Percentiles rank a stretch among this genome's conserved stretches.
These are phyloP conservation scores for Solenodon paradoxus DNA, from an alignment of 2,113 vertebrate species.

Conservation along the genomic window DNA sequence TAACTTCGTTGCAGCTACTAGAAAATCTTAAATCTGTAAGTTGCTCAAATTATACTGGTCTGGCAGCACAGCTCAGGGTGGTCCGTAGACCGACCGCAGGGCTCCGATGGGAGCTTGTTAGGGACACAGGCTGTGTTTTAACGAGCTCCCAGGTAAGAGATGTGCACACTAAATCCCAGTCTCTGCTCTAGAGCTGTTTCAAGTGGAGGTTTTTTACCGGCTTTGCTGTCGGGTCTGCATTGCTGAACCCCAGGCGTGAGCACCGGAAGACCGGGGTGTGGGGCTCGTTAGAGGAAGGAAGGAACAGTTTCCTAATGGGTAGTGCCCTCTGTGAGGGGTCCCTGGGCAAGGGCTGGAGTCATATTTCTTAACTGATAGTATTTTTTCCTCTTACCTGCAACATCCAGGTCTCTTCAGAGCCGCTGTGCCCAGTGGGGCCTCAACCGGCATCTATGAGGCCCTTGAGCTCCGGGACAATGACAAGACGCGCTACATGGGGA, in stretches of 20 bases:
- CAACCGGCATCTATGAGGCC: slow-evolving; percentile 98
- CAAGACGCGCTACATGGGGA: slow-evolving; percentile 96
- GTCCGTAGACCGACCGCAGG: not conserved
- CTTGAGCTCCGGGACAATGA: slow-evolving; percentile 98
- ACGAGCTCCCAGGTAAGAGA: not conserved
- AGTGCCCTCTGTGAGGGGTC: not conserved
- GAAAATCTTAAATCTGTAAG: accelerated
- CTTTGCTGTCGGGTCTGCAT: accelerated
- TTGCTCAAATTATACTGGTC: too few species aligned
- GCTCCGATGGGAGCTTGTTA: not conserved
- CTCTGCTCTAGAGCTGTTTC: not conserved
- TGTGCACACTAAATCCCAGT: not conserved
- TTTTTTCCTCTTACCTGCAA: accelerated
- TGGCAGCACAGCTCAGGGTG: not conserved
- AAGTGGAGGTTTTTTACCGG: too few species aligned
- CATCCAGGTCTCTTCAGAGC: slow-evolving; percentile 94
- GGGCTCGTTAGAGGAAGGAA: not conserved
- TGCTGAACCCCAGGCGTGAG: too few species aligned
- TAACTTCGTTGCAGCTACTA: accelerated
- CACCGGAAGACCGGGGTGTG: too few species aligned
- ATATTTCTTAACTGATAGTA: accelerated
- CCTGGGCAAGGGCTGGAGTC: too few species aligned
- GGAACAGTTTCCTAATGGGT: not conserved
- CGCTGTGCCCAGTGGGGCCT: slow-evolving; percentile 97
- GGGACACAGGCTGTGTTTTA: not conserved